A percentile compares a stretch with the other conserved stretches of the same genome.
These are phyloP conservation scores for Eumerus sabulonum DNA, from an alignment of 2,888 invertebrate genomes.

Conservation along the genomic window DNA sequence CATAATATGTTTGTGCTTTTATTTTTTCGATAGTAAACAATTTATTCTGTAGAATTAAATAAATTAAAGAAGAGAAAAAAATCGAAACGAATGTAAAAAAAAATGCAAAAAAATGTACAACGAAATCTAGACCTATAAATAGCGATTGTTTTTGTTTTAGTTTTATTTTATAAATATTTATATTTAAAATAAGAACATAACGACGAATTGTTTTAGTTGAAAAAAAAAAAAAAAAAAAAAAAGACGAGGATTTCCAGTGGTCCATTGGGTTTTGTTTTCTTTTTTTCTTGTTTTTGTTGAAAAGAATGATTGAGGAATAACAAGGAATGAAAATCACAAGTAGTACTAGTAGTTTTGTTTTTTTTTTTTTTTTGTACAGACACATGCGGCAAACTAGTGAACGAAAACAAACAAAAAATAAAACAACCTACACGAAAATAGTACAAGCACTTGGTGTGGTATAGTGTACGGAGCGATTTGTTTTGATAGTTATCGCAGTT, in stretches of 20 bases:
- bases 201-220: not conserved
- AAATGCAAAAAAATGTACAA: conserved; percentile 33
- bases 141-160: conserved; percentile 2
- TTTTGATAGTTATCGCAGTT: conserved; percentile 4
- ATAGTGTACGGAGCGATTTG: conserved; percentile 10
- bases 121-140: conserved; percentile 7
- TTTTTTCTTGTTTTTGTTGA: too few species aligned
- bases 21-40: conserved; percentile 35
- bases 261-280: conserved; percentile 40
- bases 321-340: conserved; percentile 43
- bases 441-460: conserved; percentile 4
- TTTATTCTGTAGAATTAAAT: conserved; percentile 2
- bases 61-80: conserved; percentile 28
- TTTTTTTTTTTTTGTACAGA: too few species aligned
- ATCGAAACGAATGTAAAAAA: conserved; percentile 15
- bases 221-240: conserved; percentile 1
- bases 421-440: not conserved
- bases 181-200: too few species aligned
- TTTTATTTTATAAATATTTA: not conserved
- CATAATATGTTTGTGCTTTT: conserved; percentile 66
- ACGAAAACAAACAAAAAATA: not conserved
- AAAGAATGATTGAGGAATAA: conserved; percentile 18
- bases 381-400: not conserved
- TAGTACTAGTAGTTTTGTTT: conserved; percentile 16
- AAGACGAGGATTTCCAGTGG: conserved; percentile 29